These are phyloP conservation scores for Fabriciana adippe DNA, from an alignment of 2,888 invertebrate species.

Conservation along the genomic window DNA sequence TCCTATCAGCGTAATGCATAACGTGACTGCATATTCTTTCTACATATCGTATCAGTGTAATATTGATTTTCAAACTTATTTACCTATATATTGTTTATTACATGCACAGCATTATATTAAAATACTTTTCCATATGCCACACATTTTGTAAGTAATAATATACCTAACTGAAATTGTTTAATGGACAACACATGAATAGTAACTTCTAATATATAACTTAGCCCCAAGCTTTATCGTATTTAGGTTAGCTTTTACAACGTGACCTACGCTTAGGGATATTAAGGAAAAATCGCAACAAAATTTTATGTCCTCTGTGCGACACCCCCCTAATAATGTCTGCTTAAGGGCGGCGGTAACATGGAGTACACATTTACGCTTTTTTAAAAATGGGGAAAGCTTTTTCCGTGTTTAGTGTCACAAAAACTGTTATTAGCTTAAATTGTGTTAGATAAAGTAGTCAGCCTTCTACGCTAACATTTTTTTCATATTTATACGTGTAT, in stretches of 20 bases:
- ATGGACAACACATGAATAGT: too few species aligned
- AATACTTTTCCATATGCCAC: too few species aligned
- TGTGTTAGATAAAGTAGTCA: conserved; percentile 58
- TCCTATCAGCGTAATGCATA: too few species aligned
- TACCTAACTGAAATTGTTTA: too few species aligned
- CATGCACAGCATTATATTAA: too few species aligned
- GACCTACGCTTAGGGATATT: conserved; percentile 70
- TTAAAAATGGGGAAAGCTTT: conserved; percentile 79
- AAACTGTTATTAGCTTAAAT: conserved; percentile 81
- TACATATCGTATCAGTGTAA: too few species aligned
- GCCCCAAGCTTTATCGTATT: conserved; percentile 44
- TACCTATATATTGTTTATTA: too few species aligned
- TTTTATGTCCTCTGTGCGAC: conserved; percentile 73
- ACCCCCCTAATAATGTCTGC: conserved; percentile 80
- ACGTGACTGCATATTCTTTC: too few species aligned
- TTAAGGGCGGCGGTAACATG: conserved; percentile 79
- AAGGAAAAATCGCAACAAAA: conserved; percentile 79
- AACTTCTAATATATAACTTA: conserved; percentile 7
- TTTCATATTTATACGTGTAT: conserved; percentile 25
- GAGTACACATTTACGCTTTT: conserved; percentile 82
- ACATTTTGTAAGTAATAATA: too few species aligned
- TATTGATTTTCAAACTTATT: too few species aligned
- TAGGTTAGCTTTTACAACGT: conserved; percentile 65
- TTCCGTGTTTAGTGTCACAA: conserved; percentile 82
- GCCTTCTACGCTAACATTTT: background rate